phyloP scores from a whole-genome alignment of 2,888 invertebrate species.

The Gari tellinella region DNA sequence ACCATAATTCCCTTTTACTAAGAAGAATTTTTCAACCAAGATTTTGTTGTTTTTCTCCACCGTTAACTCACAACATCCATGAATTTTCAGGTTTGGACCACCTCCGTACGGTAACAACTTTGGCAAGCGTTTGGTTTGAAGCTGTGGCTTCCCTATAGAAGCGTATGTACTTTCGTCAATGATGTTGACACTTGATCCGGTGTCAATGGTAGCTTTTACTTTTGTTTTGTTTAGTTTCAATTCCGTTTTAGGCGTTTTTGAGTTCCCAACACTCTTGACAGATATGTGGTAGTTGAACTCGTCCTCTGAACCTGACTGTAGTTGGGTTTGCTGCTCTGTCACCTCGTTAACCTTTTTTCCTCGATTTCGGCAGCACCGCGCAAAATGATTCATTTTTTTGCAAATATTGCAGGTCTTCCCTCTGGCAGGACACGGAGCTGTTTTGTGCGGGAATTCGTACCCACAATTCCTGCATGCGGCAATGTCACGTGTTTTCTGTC shows the following conservation, averaged over 20 bases:
- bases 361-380: conserved; percentile 9
- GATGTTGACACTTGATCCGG: conserved; percentile 54
- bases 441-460: conserved; percentile 35
- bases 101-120: conserved; percentile 44
- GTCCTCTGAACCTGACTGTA: conserved; percentile 28
- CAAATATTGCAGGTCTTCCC: too few species aligned
- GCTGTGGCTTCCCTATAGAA: conserved; percentile 25
- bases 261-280: background rate
- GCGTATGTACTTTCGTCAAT: conserved; percentile 43
- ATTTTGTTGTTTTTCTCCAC: conserved; percentile 32
- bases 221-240: conserved; percentile 5
- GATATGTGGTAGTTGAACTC: conserved; percentile 18
- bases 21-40: conserved; percentile 35
- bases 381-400: conserved; percentile 40
- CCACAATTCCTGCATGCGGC: conserved; percentile 31
- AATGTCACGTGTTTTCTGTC: conserved; percentile 1
- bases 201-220: conserved; percentile 33
- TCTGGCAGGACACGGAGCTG: conserved; percentile 2
- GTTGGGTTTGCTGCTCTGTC: background rate
- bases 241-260: conserved; percentile 18
- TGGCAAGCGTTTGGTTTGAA: conserved; percentile 9
- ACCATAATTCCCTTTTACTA: conserved; percentile 42
- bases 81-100: conserved; percentile 18
- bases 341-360: background rate
- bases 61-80: conserved; percentile 26